Conservation (phyloP, 2,113 vertebrate genomes). For the Lampris incognitus region DNA sequence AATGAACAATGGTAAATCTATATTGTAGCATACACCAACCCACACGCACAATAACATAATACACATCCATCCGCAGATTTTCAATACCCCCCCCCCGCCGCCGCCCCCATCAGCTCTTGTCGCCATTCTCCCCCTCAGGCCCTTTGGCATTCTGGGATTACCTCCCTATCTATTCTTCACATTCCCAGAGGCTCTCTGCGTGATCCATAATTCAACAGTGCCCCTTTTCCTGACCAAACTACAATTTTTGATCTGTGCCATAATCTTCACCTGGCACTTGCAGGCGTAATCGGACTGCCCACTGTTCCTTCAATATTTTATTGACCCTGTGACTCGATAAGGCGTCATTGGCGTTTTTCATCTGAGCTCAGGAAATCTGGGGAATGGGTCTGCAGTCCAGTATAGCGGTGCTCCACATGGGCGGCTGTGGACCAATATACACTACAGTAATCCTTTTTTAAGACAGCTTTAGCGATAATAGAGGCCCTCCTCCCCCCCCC, state of each 20-base stretch:
- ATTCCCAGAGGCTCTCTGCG: slow-evolving; percentile 67
- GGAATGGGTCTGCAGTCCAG: slow-evolving; percentile 40
- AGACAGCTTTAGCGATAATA: slow-evolving; percentile 35
- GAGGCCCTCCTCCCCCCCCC: slow-evolving; percentile 9
- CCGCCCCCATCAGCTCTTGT: slow-evolving; percentile 59
- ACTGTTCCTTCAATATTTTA: slow-evolving; percentile 80
- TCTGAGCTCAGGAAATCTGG: slow-evolving; percentile 62
- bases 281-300: slow-evolving; percentile 77
- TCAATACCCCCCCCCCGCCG: slow-evolving; percentile 1
- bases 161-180: slow-evolving; percentile 74
- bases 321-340: slow-evolving; percentile 77
- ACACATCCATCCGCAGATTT: slow-evolving; percentile 50
- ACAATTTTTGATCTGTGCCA: slow-evolving; percentile 72
- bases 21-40: slow-evolving; percentile 43
- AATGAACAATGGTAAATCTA: slow-evolving; percentile 33
- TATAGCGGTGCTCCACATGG: slow-evolving; percentile 26
- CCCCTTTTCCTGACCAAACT: slow-evolving; percentile 71
- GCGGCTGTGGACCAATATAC: slow-evolving; percentile 49
- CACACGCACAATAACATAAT: slow-evolving; percentile 58
- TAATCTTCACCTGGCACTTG: slow-evolving; percentile 77
- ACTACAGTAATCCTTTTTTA: slow-evolving; percentile 51
- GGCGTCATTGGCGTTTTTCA: slow-evolving; percentile 77
- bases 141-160: slow-evolving; percentile 75
- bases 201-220: slow-evolving; percentile 79
- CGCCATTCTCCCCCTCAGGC: slow-evolving; percentile 47